Evolutionary conservation across 2,797 vertebrate genomes (phyloP).

Genomic region (Alfaro cultratus): DNA sequence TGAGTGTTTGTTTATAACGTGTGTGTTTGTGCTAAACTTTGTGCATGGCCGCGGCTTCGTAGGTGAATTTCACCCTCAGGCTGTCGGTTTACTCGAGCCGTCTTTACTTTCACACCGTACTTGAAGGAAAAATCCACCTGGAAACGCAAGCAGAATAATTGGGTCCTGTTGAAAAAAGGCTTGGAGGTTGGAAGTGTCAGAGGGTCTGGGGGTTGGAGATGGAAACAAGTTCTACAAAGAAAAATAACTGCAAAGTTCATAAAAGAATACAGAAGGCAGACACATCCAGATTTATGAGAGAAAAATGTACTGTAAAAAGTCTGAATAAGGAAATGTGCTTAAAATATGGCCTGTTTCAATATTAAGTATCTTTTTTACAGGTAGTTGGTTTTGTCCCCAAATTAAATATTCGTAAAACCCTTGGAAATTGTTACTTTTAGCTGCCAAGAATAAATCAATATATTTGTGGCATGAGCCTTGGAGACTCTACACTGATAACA

Average conservation of each 20-base stretch:
- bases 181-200: background rate
- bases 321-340: background rate
- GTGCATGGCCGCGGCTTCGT: background rate
- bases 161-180: background rate
- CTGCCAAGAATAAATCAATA: background rate
- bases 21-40: conserved; percentile 12
- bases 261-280: background rate
- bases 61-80: conserved; percentile 23
- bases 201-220: background rate
- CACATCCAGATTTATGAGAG: background rate
- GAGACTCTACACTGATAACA: background rate
- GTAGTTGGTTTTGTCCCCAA: background rate
- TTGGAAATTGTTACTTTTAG: background rate
- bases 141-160: background rate
- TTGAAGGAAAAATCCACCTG: conserved; percentile 37
- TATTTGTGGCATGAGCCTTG: background rate
- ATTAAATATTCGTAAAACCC: background rate
- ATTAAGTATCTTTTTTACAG: background rate
- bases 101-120: conserved; percentile 11
- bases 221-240: background rate
- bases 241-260: background rate
- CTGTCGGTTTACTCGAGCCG: conserved; percentile 21
- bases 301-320: background rate
- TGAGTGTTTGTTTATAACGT: conserved; percentile 14
- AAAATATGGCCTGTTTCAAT: background rate